These are phyloP conservation scores for Myotis pilosus DNA, from an alignment of 2,797 vertebrate species.

Conservation along the genomic window DNA sequence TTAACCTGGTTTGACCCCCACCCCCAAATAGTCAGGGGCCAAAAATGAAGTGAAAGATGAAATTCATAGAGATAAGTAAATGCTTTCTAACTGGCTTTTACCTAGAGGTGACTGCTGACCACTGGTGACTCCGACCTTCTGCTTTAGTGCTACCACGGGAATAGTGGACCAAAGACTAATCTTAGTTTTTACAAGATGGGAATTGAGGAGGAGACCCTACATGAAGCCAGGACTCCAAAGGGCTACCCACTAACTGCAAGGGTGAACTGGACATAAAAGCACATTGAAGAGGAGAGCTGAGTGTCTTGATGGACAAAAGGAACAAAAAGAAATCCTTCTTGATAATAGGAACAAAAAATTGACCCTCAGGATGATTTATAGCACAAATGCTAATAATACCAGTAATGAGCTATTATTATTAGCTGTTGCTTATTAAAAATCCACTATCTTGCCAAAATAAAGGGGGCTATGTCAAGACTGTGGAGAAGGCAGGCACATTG, in stretches of 20 bases:
- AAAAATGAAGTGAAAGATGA: neutral
- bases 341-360: neutral
- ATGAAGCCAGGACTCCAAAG: neutral
- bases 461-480: neutral
- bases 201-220: neutral
- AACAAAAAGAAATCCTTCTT: neutral
- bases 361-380: neutral
- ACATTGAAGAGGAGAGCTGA: neutral
- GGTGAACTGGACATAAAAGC: neutral
- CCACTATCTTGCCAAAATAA: slow-evolving; percentile 42
- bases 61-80: neutral
- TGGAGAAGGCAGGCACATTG: neutral
- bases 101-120: neutral
- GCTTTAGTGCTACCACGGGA: neutral
- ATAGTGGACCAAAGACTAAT: neutral
- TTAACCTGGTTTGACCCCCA: neutral
- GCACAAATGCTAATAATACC: neutral
- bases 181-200: neutral
- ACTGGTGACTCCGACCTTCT: neutral
- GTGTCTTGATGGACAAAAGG: neutral
- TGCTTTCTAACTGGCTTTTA: neutral
- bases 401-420: neutral
- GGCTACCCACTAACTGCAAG: neutral
- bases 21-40: neutral
- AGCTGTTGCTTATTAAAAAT: neutral